Conservation (phyloP, 2,797 vertebrate species). For the Halcyon smyrnensis region DNA sequence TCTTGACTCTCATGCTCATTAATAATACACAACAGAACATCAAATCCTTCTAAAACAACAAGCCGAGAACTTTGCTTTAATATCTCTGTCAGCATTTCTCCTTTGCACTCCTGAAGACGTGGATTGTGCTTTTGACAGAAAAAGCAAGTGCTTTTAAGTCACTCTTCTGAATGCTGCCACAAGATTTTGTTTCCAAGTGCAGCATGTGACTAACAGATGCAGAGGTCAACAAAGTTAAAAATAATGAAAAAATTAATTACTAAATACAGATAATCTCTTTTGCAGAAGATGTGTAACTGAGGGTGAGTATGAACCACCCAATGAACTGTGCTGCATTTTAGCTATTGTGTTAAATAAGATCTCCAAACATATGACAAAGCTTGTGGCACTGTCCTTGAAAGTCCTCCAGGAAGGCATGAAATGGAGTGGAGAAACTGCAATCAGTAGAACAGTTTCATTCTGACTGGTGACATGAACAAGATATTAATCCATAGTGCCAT, state of each 20-base stretch:
- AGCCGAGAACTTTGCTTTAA: conserved; percentile 15
- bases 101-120: neutral
- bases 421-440: neutral
- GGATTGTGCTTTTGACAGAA: conserved; percentile 3
- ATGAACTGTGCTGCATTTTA: neutral
- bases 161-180: neutral
- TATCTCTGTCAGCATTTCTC: conserved; percentile 28
- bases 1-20: conserved; percentile 29
- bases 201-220: neutral
- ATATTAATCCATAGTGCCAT: neutral
- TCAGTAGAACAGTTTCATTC: neutral
- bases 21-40: conserved; percentile 52
- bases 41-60: conserved; percentile 46
- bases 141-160: neutral
- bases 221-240: neutral
- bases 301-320: neutral
- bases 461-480: neutral
- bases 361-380: neutral
- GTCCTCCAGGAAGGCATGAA: neutral
- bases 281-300: neutral
- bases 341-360: neutral
- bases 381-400: neutral
- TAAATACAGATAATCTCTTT: neutral
- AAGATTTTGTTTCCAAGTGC: neutral
- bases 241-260: neutral